phyloP scores from a whole-genome alignment of 2,888 invertebrate genomes.

The Archips xylosteana region DNA sequence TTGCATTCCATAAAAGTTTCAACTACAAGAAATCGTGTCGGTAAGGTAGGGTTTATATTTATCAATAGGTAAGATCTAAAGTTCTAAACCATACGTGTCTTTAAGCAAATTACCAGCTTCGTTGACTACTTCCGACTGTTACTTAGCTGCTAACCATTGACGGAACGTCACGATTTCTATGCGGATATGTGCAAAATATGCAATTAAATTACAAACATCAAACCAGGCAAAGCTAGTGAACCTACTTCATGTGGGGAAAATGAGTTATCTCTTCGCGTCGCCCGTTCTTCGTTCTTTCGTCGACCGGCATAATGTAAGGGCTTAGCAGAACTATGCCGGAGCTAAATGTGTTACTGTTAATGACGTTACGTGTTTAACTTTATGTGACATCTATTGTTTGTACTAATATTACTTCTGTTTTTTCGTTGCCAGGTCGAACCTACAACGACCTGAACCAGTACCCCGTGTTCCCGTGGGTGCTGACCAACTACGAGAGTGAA shows the following conservation, averaged over 20 bases:
- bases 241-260: no score
- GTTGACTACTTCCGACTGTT: not conserved
- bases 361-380: no score
- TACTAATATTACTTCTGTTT: not conserved
- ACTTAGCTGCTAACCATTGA: not conserved
- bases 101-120: not conserved
- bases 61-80: not conserved
- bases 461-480: slow-evolving; percentile 99
- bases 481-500: slow-evolving; percentile 98
- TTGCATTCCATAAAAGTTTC: not conserved
- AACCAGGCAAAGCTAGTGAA: no score
- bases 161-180: not conserved
- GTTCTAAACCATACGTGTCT: not conserved
- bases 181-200: not conserved
- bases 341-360: no score
- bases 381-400: not conserved
- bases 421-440: slow-evolving; percentile 92
- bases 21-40: not conserved
- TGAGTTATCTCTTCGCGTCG: no score
- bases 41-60: not conserved
- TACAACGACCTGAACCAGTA: slow-evolving; percentile 99
- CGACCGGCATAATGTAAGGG: no score
- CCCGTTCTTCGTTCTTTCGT: no score
- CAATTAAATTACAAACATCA: not conserved
- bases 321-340: no score